Percentiles rank a stretch among this genome's conserved stretches.
Conservation (phyloP, 2,797 vertebrate species). For the Momotus momota region DNA sequence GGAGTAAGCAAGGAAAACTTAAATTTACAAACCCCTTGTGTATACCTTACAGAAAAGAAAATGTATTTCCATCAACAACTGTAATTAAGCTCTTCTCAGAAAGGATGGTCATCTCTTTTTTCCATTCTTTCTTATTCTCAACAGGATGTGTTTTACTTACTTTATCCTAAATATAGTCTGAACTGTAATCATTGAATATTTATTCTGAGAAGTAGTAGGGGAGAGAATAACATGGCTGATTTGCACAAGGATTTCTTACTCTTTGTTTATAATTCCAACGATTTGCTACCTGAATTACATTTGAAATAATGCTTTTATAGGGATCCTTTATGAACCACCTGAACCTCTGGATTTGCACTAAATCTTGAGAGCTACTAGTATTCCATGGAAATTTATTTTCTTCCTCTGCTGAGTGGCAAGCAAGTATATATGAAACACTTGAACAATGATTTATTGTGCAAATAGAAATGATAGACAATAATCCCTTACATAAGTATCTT, state of each 20-base stretch:
- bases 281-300: not conserved
- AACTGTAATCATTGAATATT: not conserved
- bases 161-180: not conserved
- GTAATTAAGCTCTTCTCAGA: not conserved
- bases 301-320: not conserved
- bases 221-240: not conserved
- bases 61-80: not conserved
- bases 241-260: not conserved
- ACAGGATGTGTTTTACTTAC: not conserved
- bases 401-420: not conserved
- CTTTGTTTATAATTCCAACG: not conserved
- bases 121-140: not conserved
- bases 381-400: not conserved
- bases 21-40: not conserved
- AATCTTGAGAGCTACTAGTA: not conserved
- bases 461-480: not conserved
- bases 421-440: not conserved
- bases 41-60: not conserved
- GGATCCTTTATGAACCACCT: not conserved
- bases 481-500: not conserved
- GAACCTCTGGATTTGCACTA: not conserved
- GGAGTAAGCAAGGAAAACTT: not conserved
- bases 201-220: not conserved
- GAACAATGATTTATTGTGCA: not conserved
- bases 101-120: not conserved